These are phyloP conservation scores for Anser cygnoides DNA, from an alignment of 2,113 vertebrate species.

Conservation along the genomic window DNA sequence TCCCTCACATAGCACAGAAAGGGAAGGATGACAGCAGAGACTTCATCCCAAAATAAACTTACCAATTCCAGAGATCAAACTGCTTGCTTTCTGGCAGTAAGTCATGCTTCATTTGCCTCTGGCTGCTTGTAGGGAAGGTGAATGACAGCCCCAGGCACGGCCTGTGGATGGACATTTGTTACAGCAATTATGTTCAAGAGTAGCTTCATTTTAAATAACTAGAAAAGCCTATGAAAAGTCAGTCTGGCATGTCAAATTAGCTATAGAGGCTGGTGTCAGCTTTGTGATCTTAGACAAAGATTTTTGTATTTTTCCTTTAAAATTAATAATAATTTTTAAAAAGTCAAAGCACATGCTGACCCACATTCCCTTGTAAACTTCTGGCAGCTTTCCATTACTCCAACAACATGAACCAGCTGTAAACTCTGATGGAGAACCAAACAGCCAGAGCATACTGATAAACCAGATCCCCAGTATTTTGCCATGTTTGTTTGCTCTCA, in stretches of 20 bases:
- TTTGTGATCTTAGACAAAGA: background rate
- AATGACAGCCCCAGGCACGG: background rate
- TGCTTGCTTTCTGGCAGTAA: background rate
- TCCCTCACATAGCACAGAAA: background rate
- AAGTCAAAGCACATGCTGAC: rapidly evolving
- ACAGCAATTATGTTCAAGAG: background rate
- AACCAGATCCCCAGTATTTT: background rate
- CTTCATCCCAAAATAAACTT: background rate
- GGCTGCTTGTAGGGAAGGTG: background rate
- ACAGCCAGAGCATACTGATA: background rate
- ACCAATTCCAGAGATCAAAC: background rate
- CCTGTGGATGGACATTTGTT: background rate
- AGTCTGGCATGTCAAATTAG: background rate
- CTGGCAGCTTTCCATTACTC: background rate
- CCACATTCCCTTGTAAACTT: background rate
- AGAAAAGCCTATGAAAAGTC: background rate
- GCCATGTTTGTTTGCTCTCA: background rate
- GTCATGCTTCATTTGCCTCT: background rate
- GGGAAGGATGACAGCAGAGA: background rate
- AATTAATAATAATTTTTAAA: background rate
- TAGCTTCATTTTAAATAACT: background rate
- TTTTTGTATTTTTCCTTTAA: background rate
- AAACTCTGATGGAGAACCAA: rapidly evolving
- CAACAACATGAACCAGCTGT: background rate
- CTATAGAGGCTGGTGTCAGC: rapidly evolving